phyloP scores from a whole-genome alignment of 2,113 vertebrate genomes.

The Callospermophilus lateralis region DNA sequence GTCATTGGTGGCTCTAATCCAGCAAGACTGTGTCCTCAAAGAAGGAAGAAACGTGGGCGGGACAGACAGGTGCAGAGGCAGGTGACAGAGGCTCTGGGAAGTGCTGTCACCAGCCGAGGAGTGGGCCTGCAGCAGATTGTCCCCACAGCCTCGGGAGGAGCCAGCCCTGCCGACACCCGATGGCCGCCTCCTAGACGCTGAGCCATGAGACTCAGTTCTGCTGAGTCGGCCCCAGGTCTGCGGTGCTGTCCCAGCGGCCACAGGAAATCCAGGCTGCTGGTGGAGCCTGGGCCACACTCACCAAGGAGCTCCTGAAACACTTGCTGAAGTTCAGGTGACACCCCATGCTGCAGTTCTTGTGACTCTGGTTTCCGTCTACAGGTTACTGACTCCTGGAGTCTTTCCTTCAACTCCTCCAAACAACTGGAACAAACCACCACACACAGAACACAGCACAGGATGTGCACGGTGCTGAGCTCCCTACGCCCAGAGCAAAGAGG shows the following conservation, averaged over 20 bases:
- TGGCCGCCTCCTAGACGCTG: neutral
- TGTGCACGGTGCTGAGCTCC: neutral
- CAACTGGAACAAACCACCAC: neutral
- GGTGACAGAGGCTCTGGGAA: neutral
- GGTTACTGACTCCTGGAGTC: neutral
- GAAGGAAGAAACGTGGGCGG: neutral
- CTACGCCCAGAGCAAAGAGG: neutral
- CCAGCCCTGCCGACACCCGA: neutral
- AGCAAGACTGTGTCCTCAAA: neutral
- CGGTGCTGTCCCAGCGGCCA: neutral
- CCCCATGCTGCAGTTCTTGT: accelerated
- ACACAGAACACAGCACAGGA: too few species aligned
- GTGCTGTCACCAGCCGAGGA: neutral
- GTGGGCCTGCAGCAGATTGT: neutral
- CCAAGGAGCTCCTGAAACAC: too few species aligned
- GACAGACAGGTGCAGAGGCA: neutral
- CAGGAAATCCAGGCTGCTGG: neutral
- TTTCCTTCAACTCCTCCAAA: neutral
- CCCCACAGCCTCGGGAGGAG: neutral
- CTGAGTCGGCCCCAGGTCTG: too few species aligned
- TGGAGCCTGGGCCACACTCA: neutral
- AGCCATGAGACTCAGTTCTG: too few species aligned
- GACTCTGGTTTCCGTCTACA: neutral
- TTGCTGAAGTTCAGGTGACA: too few species aligned
- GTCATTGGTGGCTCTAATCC: neutral